Evolutionary conservation across 2,888 invertebrate species (phyloP).

Genomic region (Notocelia uddmanniana): DNA sequence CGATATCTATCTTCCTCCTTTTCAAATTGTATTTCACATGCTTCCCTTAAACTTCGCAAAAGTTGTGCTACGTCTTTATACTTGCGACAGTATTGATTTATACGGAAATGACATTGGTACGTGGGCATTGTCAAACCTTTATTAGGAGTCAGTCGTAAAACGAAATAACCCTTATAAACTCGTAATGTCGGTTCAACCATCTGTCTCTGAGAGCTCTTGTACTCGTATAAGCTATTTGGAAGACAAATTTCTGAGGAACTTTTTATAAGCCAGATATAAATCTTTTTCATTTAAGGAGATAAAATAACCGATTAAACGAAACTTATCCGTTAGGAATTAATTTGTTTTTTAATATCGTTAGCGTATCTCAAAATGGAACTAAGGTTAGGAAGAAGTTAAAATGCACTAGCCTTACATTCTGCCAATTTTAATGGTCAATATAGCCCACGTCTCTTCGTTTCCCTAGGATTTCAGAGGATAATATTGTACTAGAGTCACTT

Average conservation of each 20-base stretch:
- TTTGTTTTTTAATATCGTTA: too few species aligned
- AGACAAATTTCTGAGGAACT: slow-evolving; percentile 12
- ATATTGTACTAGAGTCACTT: too few species aligned
- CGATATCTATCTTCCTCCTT: slow-evolving; percentile 64
- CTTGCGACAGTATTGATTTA: slow-evolving; percentile 37
- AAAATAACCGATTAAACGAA: too few species aligned
- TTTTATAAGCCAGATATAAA: not conserved
- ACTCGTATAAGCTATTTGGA: slow-evolving; percentile 11
- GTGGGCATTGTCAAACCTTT: slow-evolving; percentile 31
- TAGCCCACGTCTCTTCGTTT: too few species aligned
- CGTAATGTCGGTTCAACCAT: slow-evolving; percentile 36
- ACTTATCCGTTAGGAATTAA: too few species aligned
- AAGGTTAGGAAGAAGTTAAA: too few species aligned
- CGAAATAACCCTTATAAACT: slow-evolving; percentile 38
- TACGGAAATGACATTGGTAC: slow-evolving; percentile 22
- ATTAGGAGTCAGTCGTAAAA: slow-evolving; percentile 36
- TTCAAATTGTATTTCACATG: slow-evolving; percentile 64
- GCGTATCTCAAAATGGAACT: too few species aligned
- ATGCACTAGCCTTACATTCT: too few species aligned
- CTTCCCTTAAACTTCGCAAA: slow-evolving; percentile 57
- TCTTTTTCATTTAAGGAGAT: not conserved
- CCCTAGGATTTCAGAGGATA: too few species aligned
- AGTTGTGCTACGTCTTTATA: slow-evolving; percentile 45
- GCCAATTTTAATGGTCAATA: too few species aligned
- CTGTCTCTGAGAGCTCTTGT: slow-evolving; percentile 23